Evolutionary conservation across 2,113 vertebrate species (phyloP).

Genomic region (Ellobius talpinus): DNA sequence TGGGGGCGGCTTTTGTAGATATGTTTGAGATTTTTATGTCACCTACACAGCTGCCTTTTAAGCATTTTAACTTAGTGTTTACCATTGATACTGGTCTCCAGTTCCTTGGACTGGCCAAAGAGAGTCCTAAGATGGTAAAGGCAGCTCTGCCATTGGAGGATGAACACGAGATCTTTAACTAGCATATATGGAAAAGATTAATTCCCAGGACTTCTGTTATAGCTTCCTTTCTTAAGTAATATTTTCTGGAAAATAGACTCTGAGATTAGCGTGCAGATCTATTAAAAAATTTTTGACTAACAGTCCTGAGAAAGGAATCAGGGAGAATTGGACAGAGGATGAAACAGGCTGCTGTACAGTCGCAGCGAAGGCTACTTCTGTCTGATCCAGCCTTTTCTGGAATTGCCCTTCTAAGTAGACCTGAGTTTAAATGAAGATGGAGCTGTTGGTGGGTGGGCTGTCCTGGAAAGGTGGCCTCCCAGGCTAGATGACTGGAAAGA

Average conservation of each 20-base stretch:
- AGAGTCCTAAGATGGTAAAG: slow-evolving; percentile 18
- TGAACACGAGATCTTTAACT: neutral
- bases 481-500: neutral
- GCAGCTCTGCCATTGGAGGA: neutral
- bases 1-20: neutral
- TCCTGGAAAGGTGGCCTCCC: neutral
- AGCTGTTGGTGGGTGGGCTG: neutral
- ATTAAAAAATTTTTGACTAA: neutral
- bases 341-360: neutral
- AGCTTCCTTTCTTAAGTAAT: neutral
- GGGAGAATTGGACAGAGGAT: neutral
- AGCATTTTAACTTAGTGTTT: neutral
- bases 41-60: neutral
- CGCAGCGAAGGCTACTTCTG: neutral
- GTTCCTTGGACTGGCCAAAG: neutral
- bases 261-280: neutral
- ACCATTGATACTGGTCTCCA: neutral
- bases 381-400: neutral
- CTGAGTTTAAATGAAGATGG: neutral
- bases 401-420: neutral
- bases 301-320: neutral
- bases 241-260: neutral
- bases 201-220: neutral
- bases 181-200: neutral
- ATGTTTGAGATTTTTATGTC: neutral